These are phyloP conservation scores for Pherbina coryleti DNA, from an alignment of 2,888 invertebrate species.

Conservation along the genomic window DNA sequence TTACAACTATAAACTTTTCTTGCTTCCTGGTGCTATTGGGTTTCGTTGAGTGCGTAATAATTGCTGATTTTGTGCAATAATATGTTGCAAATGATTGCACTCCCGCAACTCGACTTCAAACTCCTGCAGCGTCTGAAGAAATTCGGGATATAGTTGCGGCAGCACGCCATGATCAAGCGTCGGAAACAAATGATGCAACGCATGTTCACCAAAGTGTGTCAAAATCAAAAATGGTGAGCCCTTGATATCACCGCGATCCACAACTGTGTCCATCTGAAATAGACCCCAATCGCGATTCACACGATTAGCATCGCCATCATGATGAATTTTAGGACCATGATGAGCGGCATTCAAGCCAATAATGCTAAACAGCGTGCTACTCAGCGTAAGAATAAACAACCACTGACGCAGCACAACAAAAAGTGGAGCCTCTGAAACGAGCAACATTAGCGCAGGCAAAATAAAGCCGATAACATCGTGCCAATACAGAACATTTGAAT, in stretches of 20 bases:
- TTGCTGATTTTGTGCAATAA: conserved; percentile 77
- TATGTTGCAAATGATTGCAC: conserved; percentile 73
- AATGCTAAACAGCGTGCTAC: conserved; percentile 74
- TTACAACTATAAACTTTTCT: not conserved
- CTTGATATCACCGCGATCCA: conserved; percentile 78
- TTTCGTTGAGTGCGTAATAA: conserved; percentile 70
- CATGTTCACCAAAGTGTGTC: conserved; percentile 82
- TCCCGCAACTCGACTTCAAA: conserved; percentile 59
- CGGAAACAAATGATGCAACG: conserved; percentile 84
- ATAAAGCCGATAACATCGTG: conserved; percentile 67
- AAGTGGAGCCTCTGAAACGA: conserved; percentile 55
- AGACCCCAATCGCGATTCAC: conserved; percentile 79
- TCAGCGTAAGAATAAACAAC: conserved; percentile 71
- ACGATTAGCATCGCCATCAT: conserved; percentile 78
- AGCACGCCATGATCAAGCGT: conserved; percentile 82
- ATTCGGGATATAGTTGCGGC: conserved; percentile 74
- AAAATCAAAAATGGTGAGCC: conserved; percentile 77
- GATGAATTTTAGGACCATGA: conserved; percentile 82
- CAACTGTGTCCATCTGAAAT: conserved; percentile 79
- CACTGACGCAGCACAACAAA: conserved; percentile 66
- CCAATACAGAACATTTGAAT: conserved; percentile 56
- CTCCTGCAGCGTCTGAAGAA: conserved; percentile 59
- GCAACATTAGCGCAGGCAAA: conserved; percentile 67
- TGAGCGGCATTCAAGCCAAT: conserved; percentile 81
- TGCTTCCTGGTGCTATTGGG: conserved; percentile 51